Evolutionary conservation across 2,797 vertebrate genomes (phyloP).

Genomic region (Hapalemur alaotrensis): DNA sequence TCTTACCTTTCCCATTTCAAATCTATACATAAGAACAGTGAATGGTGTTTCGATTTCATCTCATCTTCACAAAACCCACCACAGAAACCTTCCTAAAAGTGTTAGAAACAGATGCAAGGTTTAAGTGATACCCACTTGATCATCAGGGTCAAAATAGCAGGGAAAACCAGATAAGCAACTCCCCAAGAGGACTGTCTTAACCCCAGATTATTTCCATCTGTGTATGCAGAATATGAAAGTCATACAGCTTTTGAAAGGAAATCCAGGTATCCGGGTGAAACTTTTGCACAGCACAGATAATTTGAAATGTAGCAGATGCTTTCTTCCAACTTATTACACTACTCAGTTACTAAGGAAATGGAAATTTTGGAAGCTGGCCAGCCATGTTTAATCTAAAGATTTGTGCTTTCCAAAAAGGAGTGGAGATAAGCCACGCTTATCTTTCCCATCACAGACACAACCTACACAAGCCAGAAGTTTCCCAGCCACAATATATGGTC

Average conservation of each 20-base stretch:
- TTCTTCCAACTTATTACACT: neutral
- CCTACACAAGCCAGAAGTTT: neutral
- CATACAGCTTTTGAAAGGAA: neutral
- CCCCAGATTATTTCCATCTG: neutral
- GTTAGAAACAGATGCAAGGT: neutral
- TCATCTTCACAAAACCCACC: slow-evolving; percentile 8
- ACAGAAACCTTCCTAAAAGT: neutral
- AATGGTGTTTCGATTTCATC: neutral
- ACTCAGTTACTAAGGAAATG: slow-evolving; percentile 37
- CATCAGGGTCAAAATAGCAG: neutral
- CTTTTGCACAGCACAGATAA: neutral
- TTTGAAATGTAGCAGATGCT: slow-evolving; percentile 37
- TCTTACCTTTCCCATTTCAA: neutral
- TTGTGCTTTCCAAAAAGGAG: slow-evolving; percentile 41
- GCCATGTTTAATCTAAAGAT: slow-evolving; percentile 20
- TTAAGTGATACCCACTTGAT: neutral
- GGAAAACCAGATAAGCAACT: neutral
- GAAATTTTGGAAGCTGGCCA: slow-evolving; percentile 22
- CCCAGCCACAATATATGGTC: neutral
- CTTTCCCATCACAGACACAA: slow-evolving; percentile 1
- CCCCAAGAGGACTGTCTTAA: neutral
- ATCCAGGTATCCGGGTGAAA: neutral
- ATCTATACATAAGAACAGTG: neutral
- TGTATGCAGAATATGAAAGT: neutral
- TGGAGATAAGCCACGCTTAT: neutral